Conservation (phyloP, 2,113 vertebrate species). For the Clarias gariepinus region DNA sequence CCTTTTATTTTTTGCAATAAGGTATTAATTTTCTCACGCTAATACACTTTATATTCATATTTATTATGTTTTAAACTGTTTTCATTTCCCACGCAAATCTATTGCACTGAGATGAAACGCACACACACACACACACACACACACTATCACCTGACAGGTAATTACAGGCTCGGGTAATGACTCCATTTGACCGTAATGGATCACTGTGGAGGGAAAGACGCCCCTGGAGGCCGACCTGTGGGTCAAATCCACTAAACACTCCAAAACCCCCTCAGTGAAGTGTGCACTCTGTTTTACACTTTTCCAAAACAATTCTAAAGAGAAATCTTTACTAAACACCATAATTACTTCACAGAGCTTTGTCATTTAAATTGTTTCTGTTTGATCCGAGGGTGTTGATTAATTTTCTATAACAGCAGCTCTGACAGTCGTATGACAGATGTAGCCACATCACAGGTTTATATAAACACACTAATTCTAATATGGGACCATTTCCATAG, state of each 20-base stretch:
- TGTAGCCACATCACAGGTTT: not conserved
- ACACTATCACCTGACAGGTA: conserved; percentile 20
- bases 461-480: not conserved
- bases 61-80: not conserved
- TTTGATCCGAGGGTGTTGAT: not conserved
- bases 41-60: not conserved
- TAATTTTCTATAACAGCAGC: not conserved
- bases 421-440: not conserved
- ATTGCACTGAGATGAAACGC: not conserved
- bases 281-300: not conserved
- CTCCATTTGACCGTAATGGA: not conserved
- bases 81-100: not conserved
- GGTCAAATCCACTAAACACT: not conserved
- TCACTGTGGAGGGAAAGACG: not conserved
- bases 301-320: not conserved
- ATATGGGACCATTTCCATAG: not conserved
- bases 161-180: conserved; percentile 8
- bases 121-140: not conserved
- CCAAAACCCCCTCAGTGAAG: not conserved
- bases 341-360: not conserved
- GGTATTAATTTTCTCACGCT: not conserved
- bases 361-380: not conserved
- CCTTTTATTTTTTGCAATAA: not conserved
- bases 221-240: not conserved
- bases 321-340: not conserved